Evolutionary conservation across 2,888 invertebrate species (phyloP).

Genomic region (Saturnia pavonia): DNA sequence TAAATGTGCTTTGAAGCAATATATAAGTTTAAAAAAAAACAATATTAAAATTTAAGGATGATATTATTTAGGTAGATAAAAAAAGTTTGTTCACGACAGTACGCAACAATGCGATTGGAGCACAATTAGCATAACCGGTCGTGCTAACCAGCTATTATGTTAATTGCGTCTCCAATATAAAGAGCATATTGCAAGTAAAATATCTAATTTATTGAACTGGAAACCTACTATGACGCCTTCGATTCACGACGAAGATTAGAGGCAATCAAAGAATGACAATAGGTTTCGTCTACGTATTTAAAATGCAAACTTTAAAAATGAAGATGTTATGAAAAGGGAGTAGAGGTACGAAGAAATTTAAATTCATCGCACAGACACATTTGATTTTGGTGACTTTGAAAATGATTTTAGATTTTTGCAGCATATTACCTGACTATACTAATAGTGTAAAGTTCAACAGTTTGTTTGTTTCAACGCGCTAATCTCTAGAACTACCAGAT

Average conservation of each 20-base stretch:
- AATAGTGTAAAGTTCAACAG: too few species aligned
- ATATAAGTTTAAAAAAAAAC: too few species aligned
- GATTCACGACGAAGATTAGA: constrained; percentile 18
- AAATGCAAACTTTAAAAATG: background rate
- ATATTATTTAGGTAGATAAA: background rate
- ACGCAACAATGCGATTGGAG: constrained; percentile 47
- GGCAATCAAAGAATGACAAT: background rate
- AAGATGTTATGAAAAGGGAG: too few species aligned
- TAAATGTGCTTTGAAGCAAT: too few species aligned
- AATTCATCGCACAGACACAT: too few species aligned
- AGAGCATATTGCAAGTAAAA: constrained; percentile 59
- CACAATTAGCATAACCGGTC: constrained; percentile 63
- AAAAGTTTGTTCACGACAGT: constrained; percentile 34
- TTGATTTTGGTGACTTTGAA: too few species aligned
- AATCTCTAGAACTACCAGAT: too few species aligned
- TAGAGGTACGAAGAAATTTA: too few species aligned
- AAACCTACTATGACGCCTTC: background rate
- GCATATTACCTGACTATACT: too few species aligned
- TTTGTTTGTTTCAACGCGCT: too few species aligned
- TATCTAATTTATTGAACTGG: constrained; percentile 54
- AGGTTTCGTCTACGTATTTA: background rate
- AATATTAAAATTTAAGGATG: too few species aligned
- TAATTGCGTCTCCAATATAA: constrained; percentile 56
- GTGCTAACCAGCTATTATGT: constrained; percentile 55
- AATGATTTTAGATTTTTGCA: too few species aligned